Evolutionary conservation across 2,888 invertebrate genomes (phyloP), one percentile per base, ranked within the genome.

Genomic region (Acleris literana): DNA sequence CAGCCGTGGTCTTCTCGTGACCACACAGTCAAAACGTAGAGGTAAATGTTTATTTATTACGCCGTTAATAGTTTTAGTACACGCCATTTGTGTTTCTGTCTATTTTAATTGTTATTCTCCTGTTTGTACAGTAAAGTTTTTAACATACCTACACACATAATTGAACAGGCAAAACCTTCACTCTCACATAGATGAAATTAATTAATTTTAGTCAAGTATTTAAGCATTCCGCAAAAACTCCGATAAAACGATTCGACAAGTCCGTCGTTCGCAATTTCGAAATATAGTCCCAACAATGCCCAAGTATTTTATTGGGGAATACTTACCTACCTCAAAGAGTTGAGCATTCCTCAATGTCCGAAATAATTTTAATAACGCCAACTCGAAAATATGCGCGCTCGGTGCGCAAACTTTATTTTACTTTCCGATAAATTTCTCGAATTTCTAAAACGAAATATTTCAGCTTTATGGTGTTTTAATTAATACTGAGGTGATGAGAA

Each of bases 311-410:
- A 53, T 51, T 22, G 18, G 22, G 25, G 33, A 58, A 64, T 58
- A 57, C 57, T 66, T 64, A 16, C 16, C 49, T 55, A 63, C 76
- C 78, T 64, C 74, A 71, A 44, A 70, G 68, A 54, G 55, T 69
- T 62, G n/a, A 46, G 58, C 18, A 51, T 65, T 69, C 70, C 67
- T 67, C 69, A 60, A 71, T 69, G 69, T 9, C 60, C 69, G 49
- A 69, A 75, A 75, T 73, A 71, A 74, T 73, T 76, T 76, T 68
- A 76, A 74, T 76, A 74, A 75, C 68, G 69, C 63, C 6, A 57
- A 70, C 55, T 55, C 67, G 70, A 71, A 75, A 76, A 72, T 76
- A 75, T 74, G 69, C 74, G 69, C 57, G 55, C 39, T 48, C 66
- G 68, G 39, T 49, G 44, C 65, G 62, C 72, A 74, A 77, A 64